Conservation (phyloP, 2,888 invertebrate genomes). For the Calliopum simillimum region DNA sequence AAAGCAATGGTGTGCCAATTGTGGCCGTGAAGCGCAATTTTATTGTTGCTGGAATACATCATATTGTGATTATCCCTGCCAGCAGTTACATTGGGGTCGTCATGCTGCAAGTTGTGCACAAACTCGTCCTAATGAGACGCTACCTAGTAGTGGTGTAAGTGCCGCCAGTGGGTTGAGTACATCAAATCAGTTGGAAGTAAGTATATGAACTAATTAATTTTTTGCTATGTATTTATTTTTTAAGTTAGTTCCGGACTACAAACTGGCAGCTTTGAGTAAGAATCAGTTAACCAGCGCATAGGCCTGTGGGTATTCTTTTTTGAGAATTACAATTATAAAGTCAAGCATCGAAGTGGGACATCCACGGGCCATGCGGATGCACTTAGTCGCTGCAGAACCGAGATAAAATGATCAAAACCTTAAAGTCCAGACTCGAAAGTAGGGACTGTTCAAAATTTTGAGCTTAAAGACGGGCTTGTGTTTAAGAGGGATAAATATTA, state of each 20-base stretch:
- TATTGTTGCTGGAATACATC: constrained; percentile 98
- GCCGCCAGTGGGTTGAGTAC: constrained; percentile 14
- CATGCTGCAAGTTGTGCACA: constrained; percentile 70
- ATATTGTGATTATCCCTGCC: constrained; percentile 91
- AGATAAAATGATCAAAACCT: not conserved
- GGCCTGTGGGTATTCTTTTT: too few relatives aligned
- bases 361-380: constrained; percentile 5
- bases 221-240: too few relatives aligned
- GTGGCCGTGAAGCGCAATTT: constrained; percentile 88
- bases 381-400: constrained; percentile 11
- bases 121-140: constrained; percentile 38
- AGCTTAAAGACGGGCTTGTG: constrained; percentile 29
- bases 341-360: not conserved
- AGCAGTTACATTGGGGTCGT: constrained; percentile 85
- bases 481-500: not conserved
- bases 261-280: too few relatives aligned
- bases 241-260: too few relatives aligned
- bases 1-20: constrained; percentile 93
- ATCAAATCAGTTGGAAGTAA: constrained; percentile 26
- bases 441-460: constrained; percentile 6
- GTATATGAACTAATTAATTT: not conserved
- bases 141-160: constrained; percentile 21
- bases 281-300: too few relatives aligned
- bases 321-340: constrained; percentile 5
- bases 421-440: constrained; percentile 21